Conservation (phyloP, 2,113 vertebrate species). For the Cyrtonyx montezumae region DNA sequence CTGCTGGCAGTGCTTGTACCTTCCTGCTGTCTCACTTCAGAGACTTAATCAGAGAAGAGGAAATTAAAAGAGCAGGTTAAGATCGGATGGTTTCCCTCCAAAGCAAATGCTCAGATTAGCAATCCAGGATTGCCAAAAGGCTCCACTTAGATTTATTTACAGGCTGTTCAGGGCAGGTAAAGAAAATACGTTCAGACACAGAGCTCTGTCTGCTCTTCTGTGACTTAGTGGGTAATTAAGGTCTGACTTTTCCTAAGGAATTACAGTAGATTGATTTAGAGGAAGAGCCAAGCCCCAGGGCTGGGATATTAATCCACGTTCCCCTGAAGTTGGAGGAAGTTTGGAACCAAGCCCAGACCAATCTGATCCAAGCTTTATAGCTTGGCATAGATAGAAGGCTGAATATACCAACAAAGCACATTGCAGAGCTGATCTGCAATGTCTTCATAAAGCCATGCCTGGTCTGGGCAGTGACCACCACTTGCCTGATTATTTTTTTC, state of each 20-base stretch:
- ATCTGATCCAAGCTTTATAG: background rate
- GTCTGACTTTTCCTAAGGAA: background rate
- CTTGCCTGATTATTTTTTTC: background rate
- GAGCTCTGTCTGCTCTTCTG: background rate
- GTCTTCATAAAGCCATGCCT: background rate
- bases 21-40: background rate
- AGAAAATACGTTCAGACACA: background rate
- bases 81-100: background rate
- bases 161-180: background rate
- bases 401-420: background rate
- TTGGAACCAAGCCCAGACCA: background rate
- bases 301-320: background rate
- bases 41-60: fast-evolving
- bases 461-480: background rate
- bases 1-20: background rate
- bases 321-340: background rate
- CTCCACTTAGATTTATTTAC: background rate
- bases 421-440: background rate
- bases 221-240: background rate
- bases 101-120: background rate
- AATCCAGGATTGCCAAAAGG: background rate
- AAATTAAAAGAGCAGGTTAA: background rate
- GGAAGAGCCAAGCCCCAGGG: background rate
- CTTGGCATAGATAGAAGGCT: background rate
- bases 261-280: background rate